Evolutionary conservation across 2,113 vertebrate genomes (phyloP).

Genomic region (Microcebus griseorufus): DNA sequence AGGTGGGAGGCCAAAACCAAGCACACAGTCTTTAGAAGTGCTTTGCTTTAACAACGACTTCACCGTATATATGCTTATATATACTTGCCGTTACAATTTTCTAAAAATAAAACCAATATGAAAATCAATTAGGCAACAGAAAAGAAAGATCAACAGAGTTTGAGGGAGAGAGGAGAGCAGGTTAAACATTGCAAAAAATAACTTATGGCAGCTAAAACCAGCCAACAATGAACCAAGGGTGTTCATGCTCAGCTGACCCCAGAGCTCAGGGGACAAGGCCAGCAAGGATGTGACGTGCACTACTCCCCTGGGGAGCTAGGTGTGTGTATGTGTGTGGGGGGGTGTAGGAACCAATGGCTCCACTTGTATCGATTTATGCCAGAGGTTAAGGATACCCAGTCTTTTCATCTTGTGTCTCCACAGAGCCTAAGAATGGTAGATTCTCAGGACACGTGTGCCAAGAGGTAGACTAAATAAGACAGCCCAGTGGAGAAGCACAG

Average conservation of each 20-base stretch:
- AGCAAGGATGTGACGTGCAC: background rate
- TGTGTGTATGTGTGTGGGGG: no score
- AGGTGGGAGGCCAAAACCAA: constrained; percentile 77
- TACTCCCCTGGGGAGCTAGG: background rate
- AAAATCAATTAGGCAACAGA: constrained; percentile 87
- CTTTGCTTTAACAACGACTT: constrained; percentile 76
- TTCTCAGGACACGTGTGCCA: background rate
- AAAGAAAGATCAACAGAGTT: constrained; percentile 71
- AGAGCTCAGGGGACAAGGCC: background rate
- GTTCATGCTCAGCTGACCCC: background rate
- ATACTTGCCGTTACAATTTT: constrained; percentile 99
- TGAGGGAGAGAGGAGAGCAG: constrained; percentile 69
- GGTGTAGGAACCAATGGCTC: background rate
- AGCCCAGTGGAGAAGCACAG: background rate
- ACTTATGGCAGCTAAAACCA: background rate
- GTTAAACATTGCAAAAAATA: constrained; percentile 61
- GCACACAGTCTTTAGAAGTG: constrained; percentile 83
- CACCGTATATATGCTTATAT: constrained; percentile 81
- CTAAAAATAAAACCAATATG: constrained; percentile 96
- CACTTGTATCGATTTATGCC: background rate
- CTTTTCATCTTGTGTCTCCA: background rate
- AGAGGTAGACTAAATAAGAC: background rate
- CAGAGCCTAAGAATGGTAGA: background rate
- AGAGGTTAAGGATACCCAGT: background rate
- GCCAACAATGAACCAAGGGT: background rate